A percentile compares a stretch with the other conserved stretches of the same genome.
Evolutionary conservation across 2,797 vertebrate species (phyloP).

Genomic region (Alosa sapidissima): DNA sequence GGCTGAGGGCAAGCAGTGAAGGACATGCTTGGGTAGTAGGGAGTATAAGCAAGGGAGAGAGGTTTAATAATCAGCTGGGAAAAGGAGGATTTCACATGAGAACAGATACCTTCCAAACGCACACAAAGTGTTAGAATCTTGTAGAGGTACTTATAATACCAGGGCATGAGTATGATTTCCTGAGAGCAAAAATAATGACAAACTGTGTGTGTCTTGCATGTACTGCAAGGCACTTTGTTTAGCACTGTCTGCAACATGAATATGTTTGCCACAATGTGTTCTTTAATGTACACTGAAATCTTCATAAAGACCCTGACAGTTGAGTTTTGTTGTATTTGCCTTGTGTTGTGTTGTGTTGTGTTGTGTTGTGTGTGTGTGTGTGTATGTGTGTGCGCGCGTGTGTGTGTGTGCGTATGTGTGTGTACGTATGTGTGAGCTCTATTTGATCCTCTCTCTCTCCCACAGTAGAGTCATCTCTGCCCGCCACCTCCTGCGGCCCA

Average conservation of each 20-base stretch:
- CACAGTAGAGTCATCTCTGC: conserved; percentile 81
- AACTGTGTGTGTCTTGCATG: not conserved
- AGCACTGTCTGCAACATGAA: not conserved
- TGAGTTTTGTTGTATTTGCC: not conserved
- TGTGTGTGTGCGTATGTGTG: not conserved
- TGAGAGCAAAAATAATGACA: not conserved
- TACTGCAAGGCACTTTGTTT: not conserved
- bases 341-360: not conserved
- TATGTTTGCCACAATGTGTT: not conserved
- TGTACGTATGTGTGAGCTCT: not conserved
- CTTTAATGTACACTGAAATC: not conserved
- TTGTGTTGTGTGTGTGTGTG: conserved; percentile 10
- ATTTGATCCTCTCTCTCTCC: conserved; percentile 27
- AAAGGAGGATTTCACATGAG: not conserved
- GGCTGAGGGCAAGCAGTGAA: not conserved
- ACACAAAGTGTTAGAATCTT: not conserved
- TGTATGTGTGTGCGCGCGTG: not conserved
- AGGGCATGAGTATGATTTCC: not conserved
- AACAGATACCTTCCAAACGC: not conserved
- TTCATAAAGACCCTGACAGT: not conserved
- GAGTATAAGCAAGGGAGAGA: not conserved
- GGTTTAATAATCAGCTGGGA: not conserved
- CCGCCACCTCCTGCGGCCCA: conserved; percentile 76
- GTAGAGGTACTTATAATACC: not conserved
- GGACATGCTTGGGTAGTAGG: not conserved